Conservation (phyloP, 2,888 invertebrate species). For the Empis livida region DNA sequence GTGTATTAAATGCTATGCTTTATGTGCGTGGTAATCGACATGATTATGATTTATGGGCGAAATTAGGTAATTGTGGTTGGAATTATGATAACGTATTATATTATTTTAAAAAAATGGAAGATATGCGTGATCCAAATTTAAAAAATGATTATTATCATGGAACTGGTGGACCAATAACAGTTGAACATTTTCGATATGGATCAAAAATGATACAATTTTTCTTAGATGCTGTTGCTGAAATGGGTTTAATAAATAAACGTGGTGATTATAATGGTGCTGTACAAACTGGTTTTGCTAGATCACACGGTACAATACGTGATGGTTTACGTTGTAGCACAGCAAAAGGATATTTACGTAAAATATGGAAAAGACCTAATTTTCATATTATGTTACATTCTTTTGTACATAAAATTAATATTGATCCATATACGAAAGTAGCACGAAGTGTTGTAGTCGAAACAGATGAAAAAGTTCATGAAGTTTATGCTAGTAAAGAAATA, state of each 20-base stretch:
- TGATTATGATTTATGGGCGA: slow-evolving; percentile 80
- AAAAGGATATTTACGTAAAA: slow-evolving; percentile 64
- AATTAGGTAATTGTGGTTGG: slow-evolving; percentile 65
- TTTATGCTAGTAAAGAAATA: slow-evolving; percentile 58
- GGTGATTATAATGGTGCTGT: slow-evolving; percentile 61
- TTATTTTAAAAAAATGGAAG: slow-evolving; percentile 71
- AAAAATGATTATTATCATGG: slow-evolving; percentile 51
- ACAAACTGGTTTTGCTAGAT: slow-evolving; percentile 67
- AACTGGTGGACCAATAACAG: slow-evolving; percentile 54
- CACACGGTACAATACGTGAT: slow-evolving; percentile 63
- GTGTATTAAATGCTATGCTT: slow-evolving; percentile 80
- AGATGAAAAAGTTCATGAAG: slow-evolving; percentile 22
- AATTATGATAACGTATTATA: slow-evolving; percentile 56
- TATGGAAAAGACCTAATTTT: slow-evolving; percentile 52
- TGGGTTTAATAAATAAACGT: slow-evolving; percentile 48
- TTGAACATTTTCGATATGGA: slow-evolving; percentile 57
- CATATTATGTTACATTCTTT: slow-evolving; percentile 56
- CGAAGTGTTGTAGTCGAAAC: slow-evolving; percentile 51
- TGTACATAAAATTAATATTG: slow-evolving; percentile 54
- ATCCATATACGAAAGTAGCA: slow-evolving; percentile 44
- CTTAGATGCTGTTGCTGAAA: slow-evolving; percentile 51
- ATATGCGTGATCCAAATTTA: slow-evolving; percentile 52
- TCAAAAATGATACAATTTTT: slow-evolving; percentile 58
- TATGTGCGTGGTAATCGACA: slow-evolving; percentile 70
- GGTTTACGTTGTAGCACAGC: slow-evolving; percentile 74